Evolutionary conservation across 35 echinoderm and acorn worm genomes (phyloP), one percentile per base, ranked within the genome.

Genomic region (Eucidaris tribuloides): DNA sequence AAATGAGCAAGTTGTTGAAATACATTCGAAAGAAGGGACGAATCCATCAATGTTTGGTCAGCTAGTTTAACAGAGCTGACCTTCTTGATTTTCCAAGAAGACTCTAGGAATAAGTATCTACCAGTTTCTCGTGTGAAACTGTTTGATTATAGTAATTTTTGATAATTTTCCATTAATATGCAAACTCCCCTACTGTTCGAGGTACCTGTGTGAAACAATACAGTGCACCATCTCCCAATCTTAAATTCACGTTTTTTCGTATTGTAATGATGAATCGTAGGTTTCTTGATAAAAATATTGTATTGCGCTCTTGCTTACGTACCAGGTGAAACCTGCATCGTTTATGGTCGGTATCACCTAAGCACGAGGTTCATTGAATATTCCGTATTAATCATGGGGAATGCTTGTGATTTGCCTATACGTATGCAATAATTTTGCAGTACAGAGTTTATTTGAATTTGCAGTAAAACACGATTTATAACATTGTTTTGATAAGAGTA

Each of bases 41-140:
- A 39, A 35, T 82, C 33, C 9, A 42, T 35, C 38, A 1, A 0
- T 39, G 39, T 82, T 44, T 32, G 80, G 18, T 59, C 58, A 62
- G 62, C 62, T 7, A 82, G 18, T 29, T 64, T 63, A 43, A 71
- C 24, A 4, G 50, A 46, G 1, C 62, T 71, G 0, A 84, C 13
- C 6, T 46, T 84, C 49, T 56, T 7, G 13, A 19, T 34, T 46
- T 71, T 71, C 22, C 68, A 19, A 84, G 50, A 35, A 71, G 72
- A 32, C 34, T 84, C 62, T 28, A 84, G 17, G 55, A 84, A 71
- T 33, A 84, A 35, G 37, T 29, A 28, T 20, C 64, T 40, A 6
- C 82, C 64, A 52, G 50, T 19, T 54, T 68, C 42, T 71, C 36
- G n/a, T 48, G n/a, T 79, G 42, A 50, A 28, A 79, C 17, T 27